A percentile compares a stretch with the other conserved stretches of the same genome.
These are phyloP conservation scores for Formica selysi DNA, from an alignment of 1,140 invertebrate species.

Conservation along the genomic window DNA sequence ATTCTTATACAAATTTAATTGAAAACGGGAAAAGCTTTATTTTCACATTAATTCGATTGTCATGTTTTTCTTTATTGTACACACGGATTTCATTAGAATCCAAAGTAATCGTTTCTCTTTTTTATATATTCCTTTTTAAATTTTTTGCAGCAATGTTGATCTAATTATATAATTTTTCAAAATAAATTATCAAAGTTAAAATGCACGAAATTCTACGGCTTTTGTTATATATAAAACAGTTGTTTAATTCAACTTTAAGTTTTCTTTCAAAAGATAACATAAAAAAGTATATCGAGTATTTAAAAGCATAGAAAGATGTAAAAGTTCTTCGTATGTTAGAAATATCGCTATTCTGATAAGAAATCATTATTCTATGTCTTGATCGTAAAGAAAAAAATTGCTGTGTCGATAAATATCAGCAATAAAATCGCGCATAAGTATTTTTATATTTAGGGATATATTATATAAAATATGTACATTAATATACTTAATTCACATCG, in stretches of 20 bases:
- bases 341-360: not conserved
- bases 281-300: conserved; percentile 4
- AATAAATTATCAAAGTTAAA: not conserved
- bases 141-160: conserved; percentile 28
- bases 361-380: not conserved
- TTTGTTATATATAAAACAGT: not conserved
- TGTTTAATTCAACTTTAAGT: not conserved
- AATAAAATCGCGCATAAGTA: not conserved
- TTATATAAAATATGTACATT: not conserved
- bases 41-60: not conserved
- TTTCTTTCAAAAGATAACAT: not conserved
- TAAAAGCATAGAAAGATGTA: not conserved
- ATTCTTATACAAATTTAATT: too few relatives aligned
- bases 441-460: not conserved
- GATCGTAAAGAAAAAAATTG: not conserved
- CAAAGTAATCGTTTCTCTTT: not conserved
- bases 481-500: not conserved
- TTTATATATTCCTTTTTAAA: not conserved
- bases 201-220: not conserved
- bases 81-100: not conserved
- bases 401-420: not conserved
- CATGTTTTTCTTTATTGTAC: not conserved
- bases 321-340: not conserved
- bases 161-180: conserved; percentile 52
- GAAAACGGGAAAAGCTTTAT: not conserved